Percentiles rank a stretch among this genome's conserved stretches.
These are phyloP conservation scores for Troglohyphantes excavatus DNA, from an alignment of 2,888 invertebrate species.

Conservation along the genomic window DNA sequence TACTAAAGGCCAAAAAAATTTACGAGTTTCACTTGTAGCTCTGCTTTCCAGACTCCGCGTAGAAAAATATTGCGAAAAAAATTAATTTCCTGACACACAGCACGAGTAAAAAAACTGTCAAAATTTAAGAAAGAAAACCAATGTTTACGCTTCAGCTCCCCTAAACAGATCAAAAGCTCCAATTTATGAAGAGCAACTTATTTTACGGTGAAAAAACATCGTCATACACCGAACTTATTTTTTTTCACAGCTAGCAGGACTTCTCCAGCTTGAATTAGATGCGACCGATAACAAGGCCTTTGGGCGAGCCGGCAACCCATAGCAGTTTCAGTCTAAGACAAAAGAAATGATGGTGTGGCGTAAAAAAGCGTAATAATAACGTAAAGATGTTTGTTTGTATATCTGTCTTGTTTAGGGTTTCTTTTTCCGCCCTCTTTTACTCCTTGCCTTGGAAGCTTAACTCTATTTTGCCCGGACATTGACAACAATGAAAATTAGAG, in stretches of 20 bases:
- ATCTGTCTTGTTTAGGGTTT: conserved; percentile 65
- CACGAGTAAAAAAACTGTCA: conserved; percentile 34
- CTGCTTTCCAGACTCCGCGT: conserved; percentile 25
- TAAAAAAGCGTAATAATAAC: conserved; percentile 68
- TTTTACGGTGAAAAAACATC: conserved; percentile 54
- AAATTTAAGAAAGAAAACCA: conserved; percentile 64
- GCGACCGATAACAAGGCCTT: conserved; percentile 78
- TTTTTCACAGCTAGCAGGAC: conserved; percentile 36
- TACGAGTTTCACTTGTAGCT: conserved; percentile 33
- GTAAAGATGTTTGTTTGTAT: conserved; percentile 72
- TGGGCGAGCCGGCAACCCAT: conserved; percentile 59
- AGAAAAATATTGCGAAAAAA: conserved; percentile 15
- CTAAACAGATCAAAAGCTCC: conserved; percentile 74
- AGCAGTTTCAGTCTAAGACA: conserved; percentile 56
- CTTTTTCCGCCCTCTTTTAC: conserved; percentile 47
- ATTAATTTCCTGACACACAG: conserved; percentile 50
- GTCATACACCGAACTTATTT: conserved; percentile 51
- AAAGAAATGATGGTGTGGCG: conserved; percentile 72
- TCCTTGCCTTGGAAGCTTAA: conserved; percentile 32
- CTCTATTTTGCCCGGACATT: conserved; percentile 70
- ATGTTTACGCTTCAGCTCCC: conserved; percentile 53
- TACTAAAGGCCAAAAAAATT: background rate
- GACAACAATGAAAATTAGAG: conserved; percentile 78
- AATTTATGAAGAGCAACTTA: conserved; percentile 75
- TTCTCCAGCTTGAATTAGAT: conserved; percentile 72